Conservation (phyloP, 2,888 invertebrate genomes). For the Brachyptera putata region DNA sequence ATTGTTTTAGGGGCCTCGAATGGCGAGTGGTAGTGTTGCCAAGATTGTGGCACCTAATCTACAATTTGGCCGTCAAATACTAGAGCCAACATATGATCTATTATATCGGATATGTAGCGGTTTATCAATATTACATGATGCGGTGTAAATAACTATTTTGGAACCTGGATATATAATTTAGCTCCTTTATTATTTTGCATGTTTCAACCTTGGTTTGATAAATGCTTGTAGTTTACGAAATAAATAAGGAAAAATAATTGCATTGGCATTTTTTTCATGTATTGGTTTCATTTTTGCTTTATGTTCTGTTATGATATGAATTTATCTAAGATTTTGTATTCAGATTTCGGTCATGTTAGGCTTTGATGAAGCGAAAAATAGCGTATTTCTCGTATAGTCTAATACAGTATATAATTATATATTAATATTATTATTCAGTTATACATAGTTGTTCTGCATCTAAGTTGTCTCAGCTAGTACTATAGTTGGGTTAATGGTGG, state of each 20-base stretch:
- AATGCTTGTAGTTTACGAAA: conserved; percentile 33
- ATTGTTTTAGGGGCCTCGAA: conserved; percentile 23
- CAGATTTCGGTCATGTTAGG: conserved; percentile 22
- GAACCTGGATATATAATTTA: conserved; percentile 31
- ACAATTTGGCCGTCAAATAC: conserved; percentile 18
- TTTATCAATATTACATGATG: conserved; percentile 30
- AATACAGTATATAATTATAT: background rate
- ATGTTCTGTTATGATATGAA: conserved; percentile 1
- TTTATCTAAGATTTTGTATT: conserved; percentile 8
- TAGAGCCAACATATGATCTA: conserved; percentile 26
- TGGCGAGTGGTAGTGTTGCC: conserved; percentile 16
- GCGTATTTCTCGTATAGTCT: conserved; percentile 1
- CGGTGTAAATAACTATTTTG: conserved; percentile 33
- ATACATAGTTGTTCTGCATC: background rate
- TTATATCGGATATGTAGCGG: conserved; percentile 25
- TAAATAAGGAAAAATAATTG: conserved; percentile 27
- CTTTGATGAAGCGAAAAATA: conserved; percentile 22
- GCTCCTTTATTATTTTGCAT: conserved; percentile 33
- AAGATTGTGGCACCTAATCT: conserved; percentile 18
- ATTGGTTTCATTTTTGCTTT: background rate
- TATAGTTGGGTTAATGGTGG: conserved; percentile 12
- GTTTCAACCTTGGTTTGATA: conserved; percentile 34
- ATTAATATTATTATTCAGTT: background rate
- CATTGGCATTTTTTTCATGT: conserved; percentile 25
- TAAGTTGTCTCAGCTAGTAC: conserved; percentile 7